phyloP scores from a whole-genome alignment of 2,888 invertebrate genomes.

The Caenorhabditis plicata region DNA sequence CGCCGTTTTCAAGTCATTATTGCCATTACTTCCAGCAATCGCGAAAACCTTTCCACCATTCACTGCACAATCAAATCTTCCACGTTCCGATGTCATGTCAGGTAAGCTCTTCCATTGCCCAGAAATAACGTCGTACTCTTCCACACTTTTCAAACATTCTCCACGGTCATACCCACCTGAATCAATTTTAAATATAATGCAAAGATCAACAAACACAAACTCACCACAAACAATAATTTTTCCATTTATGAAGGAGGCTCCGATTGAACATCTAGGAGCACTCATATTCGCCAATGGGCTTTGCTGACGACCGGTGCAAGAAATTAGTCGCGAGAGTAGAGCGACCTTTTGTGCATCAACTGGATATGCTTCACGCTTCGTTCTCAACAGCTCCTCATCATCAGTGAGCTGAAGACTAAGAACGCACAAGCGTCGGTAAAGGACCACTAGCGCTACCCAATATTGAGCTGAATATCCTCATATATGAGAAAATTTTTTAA shows the following conservation, averaged over 20 bases:
- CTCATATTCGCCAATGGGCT: slow-evolving; percentile 72
- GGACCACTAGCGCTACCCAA: slow-evolving; percentile 73
- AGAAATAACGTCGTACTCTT: slow-evolving; percentile 74
- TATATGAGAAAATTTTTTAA: not conserved
- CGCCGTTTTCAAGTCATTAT: slow-evolving; percentile 77
- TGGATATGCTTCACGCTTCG: slow-evolving; percentile 20
- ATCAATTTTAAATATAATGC: not conserved
- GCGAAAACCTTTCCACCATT: slow-evolving; percentile 72
- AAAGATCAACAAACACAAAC: slow-evolving; percentile 1
- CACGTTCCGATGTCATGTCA: slow-evolving; percentile 77
- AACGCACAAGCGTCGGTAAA: slow-evolving; percentile 73
- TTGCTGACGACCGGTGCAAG: slow-evolving; percentile 41
- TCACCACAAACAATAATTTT: slow-evolving; percentile 78
- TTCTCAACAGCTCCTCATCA: slow-evolving; percentile 50
- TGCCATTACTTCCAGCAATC: slow-evolving; percentile 80
- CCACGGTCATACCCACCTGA: slow-evolving; percentile 81
- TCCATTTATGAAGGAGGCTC: slow-evolving; percentile 75
- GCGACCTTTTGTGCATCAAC: slow-evolving; percentile 29
- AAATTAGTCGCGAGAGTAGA: slow-evolving; percentile 45
- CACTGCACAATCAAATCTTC: slow-evolving; percentile 78
- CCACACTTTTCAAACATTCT: slow-evolving; percentile 76
- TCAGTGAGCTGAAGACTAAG: slow-evolving; percentile 67
- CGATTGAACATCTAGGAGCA: slow-evolving; percentile 77
- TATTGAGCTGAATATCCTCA: slow-evolving; percentile 64
- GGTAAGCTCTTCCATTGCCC: slow-evolving; percentile 77